These are phyloP conservation scores for Archegozetes longisetosus DNA, from an alignment of 1,140 invertebrate genomes.

Conservation along the genomic window DNA sequence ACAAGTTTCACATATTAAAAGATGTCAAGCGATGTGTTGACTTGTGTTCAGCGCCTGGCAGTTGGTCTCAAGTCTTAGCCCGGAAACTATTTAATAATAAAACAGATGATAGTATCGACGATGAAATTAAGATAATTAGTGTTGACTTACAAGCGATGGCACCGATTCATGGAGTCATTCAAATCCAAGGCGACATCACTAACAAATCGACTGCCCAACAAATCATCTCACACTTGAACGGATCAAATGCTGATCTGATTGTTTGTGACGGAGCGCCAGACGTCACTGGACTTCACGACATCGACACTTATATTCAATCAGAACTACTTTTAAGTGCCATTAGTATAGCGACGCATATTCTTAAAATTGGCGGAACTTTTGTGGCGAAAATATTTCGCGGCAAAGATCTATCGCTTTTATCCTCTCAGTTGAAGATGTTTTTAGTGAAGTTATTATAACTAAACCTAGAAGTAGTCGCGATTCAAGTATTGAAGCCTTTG, in stretches of 20 bases:
- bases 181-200: slow-evolving; percentile 95
- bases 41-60: slow-evolving; percentile 92
- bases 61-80: slow-evolving; percentile 93
- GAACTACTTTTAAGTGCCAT: slow-evolving; percentile 80
- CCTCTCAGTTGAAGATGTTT: slow-evolving; percentile 85
- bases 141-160: slow-evolving; percentile 98
- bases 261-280: slow-evolving; percentile 99
- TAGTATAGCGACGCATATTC: slow-evolving; percentile 84
- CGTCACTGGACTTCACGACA: slow-evolving; percentile 92
- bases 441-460: slow-evolving; percentile 67
- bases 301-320: slow-evolving; percentile 92
- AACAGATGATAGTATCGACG: slow-evolving; percentile 28
- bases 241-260: slow-evolving; percentile 77
- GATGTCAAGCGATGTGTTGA: slow-evolving; percentile 88
- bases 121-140: slow-evolving; percentile 73
- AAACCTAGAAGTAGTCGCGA: slow-evolving; percentile 87
- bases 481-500: slow-evolving; percentile 91
- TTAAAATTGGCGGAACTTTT: slow-evolving; percentile 73
- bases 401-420: slow-evolving; percentile 71
- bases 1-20: slow-evolving; percentile 80
- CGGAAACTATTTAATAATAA: slow-evolving; percentile 34
- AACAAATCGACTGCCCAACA: slow-evolving; percentile 68
- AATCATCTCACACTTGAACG: slow-evolving; percentile 81
- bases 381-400: slow-evolving; percentile 94
- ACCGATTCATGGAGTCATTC: slow-evolving; percentile 77